Percentiles rank a stretch among this genome's conserved stretches.
Conservation (phyloP, 2,797 vertebrate species). For the Rhadinocentrus ornatus region DNA sequence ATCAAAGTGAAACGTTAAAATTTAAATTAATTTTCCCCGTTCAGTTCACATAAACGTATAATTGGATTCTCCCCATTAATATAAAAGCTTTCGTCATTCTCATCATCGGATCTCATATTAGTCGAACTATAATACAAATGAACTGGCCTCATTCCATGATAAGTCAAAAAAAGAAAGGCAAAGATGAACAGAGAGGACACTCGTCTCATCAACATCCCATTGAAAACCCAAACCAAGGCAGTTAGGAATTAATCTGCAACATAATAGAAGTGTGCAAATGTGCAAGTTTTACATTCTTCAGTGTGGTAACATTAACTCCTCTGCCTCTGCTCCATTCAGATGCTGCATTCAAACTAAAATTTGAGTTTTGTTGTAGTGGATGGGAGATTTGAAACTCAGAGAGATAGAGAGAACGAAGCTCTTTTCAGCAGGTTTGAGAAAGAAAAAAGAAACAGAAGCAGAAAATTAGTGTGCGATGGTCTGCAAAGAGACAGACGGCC, state of each 20-base stretch:
- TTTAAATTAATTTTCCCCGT: conserved; percentile 72
- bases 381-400: conserved; percentile 4
- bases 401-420: conserved; percentile 9
- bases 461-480: conserved; percentile 45
- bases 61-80: conserved; percentile 81
- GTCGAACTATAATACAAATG: conserved; percentile 42
- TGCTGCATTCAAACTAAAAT: conserved; percentile 23
- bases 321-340: conserved; percentile 8
- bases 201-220: conserved; percentile 90
- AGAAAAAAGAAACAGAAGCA: conserved; percentile 16
- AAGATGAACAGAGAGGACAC: conserved; percentile 78
- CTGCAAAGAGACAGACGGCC: conserved; percentile 68
- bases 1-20: conserved; percentile 79
- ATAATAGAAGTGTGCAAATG: conserved; percentile 86
- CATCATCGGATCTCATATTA: conserved; percentile 65
- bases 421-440: conserved; percentile 20
- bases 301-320: conserved; percentile 1
- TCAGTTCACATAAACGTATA: conserved; percentile 80
- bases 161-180: conserved; percentile 26
- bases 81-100: conserved; percentile 72
- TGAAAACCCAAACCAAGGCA: conserved; percentile 88
- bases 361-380: conserved; percentile 4
- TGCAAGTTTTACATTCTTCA: conserved; percentile 79
- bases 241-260: conserved; percentile 91
- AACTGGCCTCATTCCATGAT: conserved; percentile 60